These are phyloP conservation scores for Himalopsyche phryganea DNA, from an alignment of 1,140 invertebrate genomes.

Conservation along the genomic window DNA sequence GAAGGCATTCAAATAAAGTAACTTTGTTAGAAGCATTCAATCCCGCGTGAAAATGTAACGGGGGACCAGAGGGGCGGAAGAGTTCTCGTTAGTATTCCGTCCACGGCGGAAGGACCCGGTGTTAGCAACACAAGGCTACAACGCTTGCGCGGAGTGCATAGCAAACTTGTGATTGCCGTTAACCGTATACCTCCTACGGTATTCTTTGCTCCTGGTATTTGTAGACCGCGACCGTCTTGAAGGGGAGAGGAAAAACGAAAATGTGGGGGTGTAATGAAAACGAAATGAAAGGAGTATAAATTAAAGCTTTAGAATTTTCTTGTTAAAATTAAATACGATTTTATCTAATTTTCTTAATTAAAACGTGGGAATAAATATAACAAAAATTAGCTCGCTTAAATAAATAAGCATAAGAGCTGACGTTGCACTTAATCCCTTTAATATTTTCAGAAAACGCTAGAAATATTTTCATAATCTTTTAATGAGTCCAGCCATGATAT, in stretches of 20 bases:
- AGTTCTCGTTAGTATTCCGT: conserved; percentile 24
- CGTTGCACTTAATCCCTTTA: too few species aligned
- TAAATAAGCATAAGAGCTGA: too few species aligned
- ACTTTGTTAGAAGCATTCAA: conserved; percentile 29
- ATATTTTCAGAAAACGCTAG: too few species aligned
- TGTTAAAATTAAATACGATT: background rate
- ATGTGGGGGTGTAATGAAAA: background rate
- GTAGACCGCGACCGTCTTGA: background rate
- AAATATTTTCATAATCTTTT: too few species aligned
- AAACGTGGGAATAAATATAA: too few species aligned
- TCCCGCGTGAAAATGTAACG: conserved; percentile 17
- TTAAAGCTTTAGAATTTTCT: background rate
- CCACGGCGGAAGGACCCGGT: conserved; percentile 15
- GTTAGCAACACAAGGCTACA: conserved; percentile 17
- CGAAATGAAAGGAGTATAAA: background rate
- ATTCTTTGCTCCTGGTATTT: conserved; percentile 9
- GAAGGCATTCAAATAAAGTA: conserved; percentile 32
- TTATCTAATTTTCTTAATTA: too few species aligned
- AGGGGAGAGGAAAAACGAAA: too few species aligned
- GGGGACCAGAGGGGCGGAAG: conserved; percentile 10
- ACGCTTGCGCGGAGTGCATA: conserved; percentile 12
- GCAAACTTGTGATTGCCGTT: conserved; percentile 20
- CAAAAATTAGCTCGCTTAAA: too few species aligned
- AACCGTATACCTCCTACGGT: conserved; percentile 10
- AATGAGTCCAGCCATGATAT: too few species aligned